These are phyloP conservation scores for Copidosoma aretas DNA, from an alignment of 2,888 invertebrate species.

Conservation along the genomic window DNA sequence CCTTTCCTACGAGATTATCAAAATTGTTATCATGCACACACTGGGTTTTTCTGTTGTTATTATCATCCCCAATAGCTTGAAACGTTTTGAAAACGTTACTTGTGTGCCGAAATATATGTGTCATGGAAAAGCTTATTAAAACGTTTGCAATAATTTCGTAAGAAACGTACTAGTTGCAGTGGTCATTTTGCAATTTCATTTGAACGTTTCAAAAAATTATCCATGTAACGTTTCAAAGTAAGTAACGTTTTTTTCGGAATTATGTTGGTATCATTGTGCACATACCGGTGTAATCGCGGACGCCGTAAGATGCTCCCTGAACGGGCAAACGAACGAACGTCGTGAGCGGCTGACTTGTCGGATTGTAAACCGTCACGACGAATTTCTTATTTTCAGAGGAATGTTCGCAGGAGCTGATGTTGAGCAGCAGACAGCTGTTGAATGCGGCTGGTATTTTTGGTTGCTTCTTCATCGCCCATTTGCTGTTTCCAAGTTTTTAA, in stretches of 20 bases:
- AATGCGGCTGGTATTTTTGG: slow-evolving; percentile 54
- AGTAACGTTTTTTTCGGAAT: no score
- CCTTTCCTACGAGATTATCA: slow-evolving; percentile 60
- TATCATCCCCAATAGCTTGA: no score
- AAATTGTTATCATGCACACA: slow-evolving; percentile 16
- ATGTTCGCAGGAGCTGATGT: slow-evolving; percentile 77
- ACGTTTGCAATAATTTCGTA: no score
- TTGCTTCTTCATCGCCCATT: slow-evolving; percentile 40
- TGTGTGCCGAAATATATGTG: no score
- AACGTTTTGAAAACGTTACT: no score
- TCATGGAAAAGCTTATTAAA: no score
- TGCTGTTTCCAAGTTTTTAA: slow-evolving; percentile 42
- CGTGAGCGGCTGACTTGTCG: slow-evolving; percentile 70
- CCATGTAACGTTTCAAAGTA: no score
- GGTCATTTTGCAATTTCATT: no score
- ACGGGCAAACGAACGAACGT: slow-evolving; percentile 75
- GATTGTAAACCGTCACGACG: slow-evolving; percentile 82
- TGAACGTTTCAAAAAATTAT: neutral
- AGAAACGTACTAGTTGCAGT: no score
- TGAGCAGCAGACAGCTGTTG: slow-evolving; percentile 70
- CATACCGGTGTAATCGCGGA: neutral
- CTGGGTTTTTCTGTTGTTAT: no score
- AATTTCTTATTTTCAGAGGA: slow-evolving; percentile 71
- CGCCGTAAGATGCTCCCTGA: slow-evolving; percentile 47
- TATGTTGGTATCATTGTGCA: no score